Base-by-base conservation (phyloP, 2,113 vertebrate species). In the Lonchura striata region DNA sequence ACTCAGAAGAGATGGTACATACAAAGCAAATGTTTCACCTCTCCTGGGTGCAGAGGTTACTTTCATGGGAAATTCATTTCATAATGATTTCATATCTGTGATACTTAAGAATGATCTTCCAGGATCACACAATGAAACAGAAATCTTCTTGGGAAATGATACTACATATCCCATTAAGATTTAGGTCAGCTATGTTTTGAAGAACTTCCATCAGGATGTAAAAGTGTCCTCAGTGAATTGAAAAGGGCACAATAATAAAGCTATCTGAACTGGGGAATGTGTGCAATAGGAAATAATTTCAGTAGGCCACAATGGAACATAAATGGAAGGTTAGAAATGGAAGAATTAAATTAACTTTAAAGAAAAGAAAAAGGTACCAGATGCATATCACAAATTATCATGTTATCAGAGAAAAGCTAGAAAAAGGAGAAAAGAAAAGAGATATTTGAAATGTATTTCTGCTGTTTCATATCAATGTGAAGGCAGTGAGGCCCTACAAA, bases 171-270 rank as follows among this genome's bases (percentile, higher is more conserved):
- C 80, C 3, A n/a, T 88, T 35, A 81, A 93, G 69, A 95, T 88
- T 86, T 71, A 90, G 76, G 80, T 94, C 70, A 95, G 65, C 64
- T 68, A 21, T 59, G n/a, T 82, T 90, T 95, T 88, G 71, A 81
- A 89, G 64, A 95, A 94, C 65, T 86, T 92, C 86, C 89, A 44
- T 91, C 71, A 91, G 70, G 82, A 89, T 65, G 42, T 82, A 86
- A 85, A 93, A 81, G 41, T 63, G 50, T 92, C 80, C 74, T 94
- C 68, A 87, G 52, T 54, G 80, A 96, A 97, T 70, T 94, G 82
- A 88, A 96, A 97, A 94, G 50, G 86, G 60, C 69, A 92, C 44
- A 71, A 77, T 85, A 96, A 97, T 93, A 93, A 96, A 97, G 91
- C 46, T 75, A 66, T 61, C 68, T 96, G 69, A 95, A 91, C 35